Conservation (phyloP, 2,888 invertebrate species). For the Synergus japonicus region DNA sequence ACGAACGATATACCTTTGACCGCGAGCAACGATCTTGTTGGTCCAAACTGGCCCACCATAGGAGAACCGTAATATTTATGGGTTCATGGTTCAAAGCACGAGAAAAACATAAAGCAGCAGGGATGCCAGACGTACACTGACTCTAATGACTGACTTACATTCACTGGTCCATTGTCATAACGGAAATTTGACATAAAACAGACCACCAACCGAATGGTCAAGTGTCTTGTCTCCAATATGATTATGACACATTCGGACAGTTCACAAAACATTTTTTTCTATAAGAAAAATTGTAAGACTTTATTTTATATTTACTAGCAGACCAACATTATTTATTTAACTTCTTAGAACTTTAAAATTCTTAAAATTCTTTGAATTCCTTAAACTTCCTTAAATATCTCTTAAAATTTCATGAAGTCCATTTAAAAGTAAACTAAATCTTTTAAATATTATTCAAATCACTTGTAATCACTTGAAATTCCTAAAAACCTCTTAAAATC, state of each 20-base stretch:
- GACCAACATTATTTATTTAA: no score
- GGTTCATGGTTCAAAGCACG: slow-evolving; percentile 55
- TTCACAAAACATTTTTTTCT: neutral
- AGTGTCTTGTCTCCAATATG: neutral
- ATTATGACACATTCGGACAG: neutral
- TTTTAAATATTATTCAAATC: no score
- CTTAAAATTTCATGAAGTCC: no score
- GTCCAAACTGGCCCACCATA: slow-evolving; percentile 49
- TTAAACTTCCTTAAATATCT: no score
- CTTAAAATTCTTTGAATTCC: no score
- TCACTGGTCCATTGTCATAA: slow-evolving; percentile 55
- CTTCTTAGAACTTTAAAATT: no score
- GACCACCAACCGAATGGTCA: slow-evolving; percentile 45
- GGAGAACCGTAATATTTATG: slow-evolving; percentile 60
- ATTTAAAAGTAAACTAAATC: no score
- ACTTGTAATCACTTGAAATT: no score
- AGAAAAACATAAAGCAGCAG: slow-evolving; percentile 58
- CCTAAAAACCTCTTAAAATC: no score
- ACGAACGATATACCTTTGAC: neutral
- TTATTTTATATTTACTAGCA: no score
- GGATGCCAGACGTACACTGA: slow-evolving; percentile 59
- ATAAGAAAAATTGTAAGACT: no score
- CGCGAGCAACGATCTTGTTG: slow-evolving; percentile 18
- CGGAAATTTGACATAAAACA: slow-evolving; percentile 41
- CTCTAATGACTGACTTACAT: slow-evolving; percentile 58